phyloP scores from a whole-genome alignment of 1,140 invertebrate species.

The Heterodera carotae region DNA sequence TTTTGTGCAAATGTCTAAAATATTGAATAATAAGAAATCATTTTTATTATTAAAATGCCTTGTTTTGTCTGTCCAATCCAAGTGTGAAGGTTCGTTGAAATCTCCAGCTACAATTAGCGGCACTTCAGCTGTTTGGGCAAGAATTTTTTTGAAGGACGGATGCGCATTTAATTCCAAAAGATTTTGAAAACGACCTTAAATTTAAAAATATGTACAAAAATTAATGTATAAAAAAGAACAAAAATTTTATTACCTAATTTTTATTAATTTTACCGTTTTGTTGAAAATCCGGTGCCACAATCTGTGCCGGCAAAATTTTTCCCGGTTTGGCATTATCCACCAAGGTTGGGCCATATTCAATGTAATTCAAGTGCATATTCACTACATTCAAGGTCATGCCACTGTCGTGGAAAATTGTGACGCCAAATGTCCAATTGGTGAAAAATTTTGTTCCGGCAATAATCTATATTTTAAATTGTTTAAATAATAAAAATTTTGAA shows the following conservation, averaged over 20 bases:
- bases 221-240: too few species aligned
- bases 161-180: constrained; percentile 17
- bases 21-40: neutral
- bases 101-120: constrained; percentile 47
- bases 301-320: neutral
- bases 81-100: constrained; percentile 40
- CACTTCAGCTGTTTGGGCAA: neutral
- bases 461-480: neutral
- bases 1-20: constrained; percentile 33
- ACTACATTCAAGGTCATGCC: neutral
- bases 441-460: neutral
- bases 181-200: neutral
- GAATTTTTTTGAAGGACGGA: constrained; percentile 25
- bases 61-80: constrained; percentile 41
- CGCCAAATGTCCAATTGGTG: neutral
- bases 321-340: neutral
- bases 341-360: constrained; percentile 4
- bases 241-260: too few species aligned
- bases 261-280: neutral
- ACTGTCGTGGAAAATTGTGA: neutral
- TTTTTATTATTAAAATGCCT: constrained; percentile 16
- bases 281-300: constrained; percentile 8
- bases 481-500: neutral
- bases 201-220: neutral
- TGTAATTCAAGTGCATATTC: neutral